Evolutionary conservation across 2,113 vertebrate genomes (phyloP).

Genomic region (Microtus richardsoni): DNA sequence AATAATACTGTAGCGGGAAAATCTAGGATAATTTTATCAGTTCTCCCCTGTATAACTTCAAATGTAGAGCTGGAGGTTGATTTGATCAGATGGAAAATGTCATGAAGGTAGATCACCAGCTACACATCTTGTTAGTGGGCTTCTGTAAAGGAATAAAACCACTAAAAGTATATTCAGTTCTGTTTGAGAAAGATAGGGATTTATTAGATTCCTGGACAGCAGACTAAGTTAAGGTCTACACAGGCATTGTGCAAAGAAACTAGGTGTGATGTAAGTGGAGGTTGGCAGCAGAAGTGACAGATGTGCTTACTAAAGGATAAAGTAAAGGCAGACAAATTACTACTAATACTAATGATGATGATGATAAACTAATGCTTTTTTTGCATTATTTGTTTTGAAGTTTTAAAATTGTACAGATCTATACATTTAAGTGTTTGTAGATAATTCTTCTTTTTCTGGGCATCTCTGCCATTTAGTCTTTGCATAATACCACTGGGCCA

Average conservation of each 20-base stretch:
- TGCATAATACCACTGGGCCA: neutral
- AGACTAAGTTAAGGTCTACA: too few relatives aligned
- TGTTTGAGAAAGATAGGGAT: neutral
- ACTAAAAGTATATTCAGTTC: neutral
- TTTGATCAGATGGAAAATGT: neutral
- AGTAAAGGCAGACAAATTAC: neutral
- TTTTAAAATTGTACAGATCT: neutral
- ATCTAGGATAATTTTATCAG: neutral
- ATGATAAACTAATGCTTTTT: neutral
- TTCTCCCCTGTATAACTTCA: too few relatives aligned
- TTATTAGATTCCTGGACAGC: neutral
- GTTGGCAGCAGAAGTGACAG: too few relatives aligned
- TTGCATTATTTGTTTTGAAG: neutral
- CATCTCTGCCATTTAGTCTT: neutral
- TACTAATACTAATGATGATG: too few relatives aligned
- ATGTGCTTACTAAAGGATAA: neutral
- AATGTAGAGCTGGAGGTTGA: neutral
- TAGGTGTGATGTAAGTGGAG: neutral
- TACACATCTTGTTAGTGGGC: neutral
- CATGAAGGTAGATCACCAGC: neutral
- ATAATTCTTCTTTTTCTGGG: neutral
- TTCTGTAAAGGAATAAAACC: neutral
- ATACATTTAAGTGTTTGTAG: neutral
- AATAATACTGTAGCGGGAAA: too few relatives aligned
- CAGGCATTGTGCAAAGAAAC: neutral